Percentiles rank a stretch among this genome's conserved stretches.
phyloP scores from a whole-genome alignment of 2,797 vertebrate species.

The Distichodus sexfasciatus region DNA sequence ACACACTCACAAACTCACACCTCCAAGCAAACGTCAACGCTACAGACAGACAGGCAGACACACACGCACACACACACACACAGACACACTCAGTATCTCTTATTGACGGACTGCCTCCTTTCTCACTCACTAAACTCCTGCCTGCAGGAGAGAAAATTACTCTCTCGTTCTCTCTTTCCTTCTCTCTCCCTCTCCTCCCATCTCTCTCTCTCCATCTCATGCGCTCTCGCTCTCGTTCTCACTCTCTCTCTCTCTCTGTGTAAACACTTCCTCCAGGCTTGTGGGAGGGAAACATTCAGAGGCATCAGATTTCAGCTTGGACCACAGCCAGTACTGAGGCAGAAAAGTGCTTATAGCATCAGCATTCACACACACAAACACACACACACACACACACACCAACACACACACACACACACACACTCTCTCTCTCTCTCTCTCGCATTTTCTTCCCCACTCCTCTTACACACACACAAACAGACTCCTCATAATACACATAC shows the following conservation, averaged over 20 bases:
- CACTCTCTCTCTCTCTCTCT: neutral
- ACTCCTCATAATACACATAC: neutral
- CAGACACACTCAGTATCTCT: conserved; percentile 40
- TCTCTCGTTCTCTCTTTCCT: too few relatives aligned
- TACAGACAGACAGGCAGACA: conserved; percentile 17
- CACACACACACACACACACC: conserved; percentile 8
- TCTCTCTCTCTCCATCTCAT: neutral
- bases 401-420: conserved; percentile 11
- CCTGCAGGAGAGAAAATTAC: conserved; percentile 47
- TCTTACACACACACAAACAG: neutral
- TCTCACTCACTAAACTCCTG: conserved; percentile 40
- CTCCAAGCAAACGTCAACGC: neutral
- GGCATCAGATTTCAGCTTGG: conserved; percentile 52
- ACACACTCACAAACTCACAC: conserved; percentile 12
- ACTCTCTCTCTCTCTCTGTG: conserved; percentile 3
- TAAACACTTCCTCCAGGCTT: conserved; percentile 50
- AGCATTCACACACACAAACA: conserved; percentile 37
- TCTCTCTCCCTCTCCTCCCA: too few relatives aligned
- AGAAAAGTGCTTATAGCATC: conserved; percentile 52
- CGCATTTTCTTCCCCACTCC: neutral
- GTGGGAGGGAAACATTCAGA: conserved; percentile 52
- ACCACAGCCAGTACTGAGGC: conserved; percentile 38
- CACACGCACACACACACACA: conserved; percentile 23
- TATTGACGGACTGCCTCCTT: conserved; percentile 44
- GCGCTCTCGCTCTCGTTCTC: neutral